phyloP scores from a whole-genome alignment of 2,888 invertebrate genomes.

The Keiferia lycopersicella region DNA sequence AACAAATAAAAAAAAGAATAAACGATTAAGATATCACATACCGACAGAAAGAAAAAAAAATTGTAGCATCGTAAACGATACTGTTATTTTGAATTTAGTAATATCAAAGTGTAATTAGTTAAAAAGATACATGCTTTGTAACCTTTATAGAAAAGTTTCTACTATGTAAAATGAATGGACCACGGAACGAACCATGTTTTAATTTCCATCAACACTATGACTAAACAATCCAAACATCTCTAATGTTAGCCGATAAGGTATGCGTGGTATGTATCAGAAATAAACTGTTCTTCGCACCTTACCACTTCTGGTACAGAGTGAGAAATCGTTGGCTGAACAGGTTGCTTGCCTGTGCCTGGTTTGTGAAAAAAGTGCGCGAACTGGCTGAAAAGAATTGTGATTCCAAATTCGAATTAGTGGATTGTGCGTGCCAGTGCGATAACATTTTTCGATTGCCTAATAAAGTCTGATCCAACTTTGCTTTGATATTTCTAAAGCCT shows the following conservation, averaged over 20 bases:
- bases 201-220: constrained; percentile 14
- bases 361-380: not conserved
- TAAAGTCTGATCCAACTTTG: not conserved
- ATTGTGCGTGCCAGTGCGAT: not conserved
- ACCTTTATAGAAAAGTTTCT: too few relatives aligned
- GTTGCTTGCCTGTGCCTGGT: constrained; percentile 56
- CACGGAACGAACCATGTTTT: constrained; percentile 3
- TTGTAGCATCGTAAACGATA: too few relatives aligned
- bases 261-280: constrained; percentile 62
- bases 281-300: constrained; percentile 73
- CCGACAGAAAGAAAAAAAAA: too few relatives aligned
- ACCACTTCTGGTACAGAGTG: constrained; percentile 44
- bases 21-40: too few relatives aligned
- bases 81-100: too few relatives aligned
- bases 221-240: constrained; percentile 22
- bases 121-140: too few relatives aligned
- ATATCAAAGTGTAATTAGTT: too few relatives aligned
- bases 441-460: not conserved
- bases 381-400: constrained; percentile 3
- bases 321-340: constrained; percentile 59
- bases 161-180: not conserved
- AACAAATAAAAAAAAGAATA: too few relatives aligned
- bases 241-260: constrained; percentile 39
- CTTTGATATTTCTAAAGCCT: too few relatives aligned
- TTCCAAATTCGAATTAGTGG: not conserved